Evolutionary conservation across 2,797 vertebrate species (phyloP).

Genomic region (Acanthornis magna): DNA sequence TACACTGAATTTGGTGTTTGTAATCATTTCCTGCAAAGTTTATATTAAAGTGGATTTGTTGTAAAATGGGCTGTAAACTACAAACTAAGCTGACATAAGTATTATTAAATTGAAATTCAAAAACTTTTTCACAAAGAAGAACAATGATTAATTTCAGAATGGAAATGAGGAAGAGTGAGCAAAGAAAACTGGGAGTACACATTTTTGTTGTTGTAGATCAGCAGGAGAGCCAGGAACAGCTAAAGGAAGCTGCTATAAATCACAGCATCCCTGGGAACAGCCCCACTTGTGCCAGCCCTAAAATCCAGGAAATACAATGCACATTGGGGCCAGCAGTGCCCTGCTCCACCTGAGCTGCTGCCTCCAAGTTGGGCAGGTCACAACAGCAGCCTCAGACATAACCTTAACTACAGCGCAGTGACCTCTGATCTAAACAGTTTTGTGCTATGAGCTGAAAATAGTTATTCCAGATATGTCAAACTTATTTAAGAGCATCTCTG

Average conservation of each 20-base stretch:
- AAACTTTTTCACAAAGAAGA: slow-evolving; percentile 13
- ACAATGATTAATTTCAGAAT: slow-evolving; percentile 1
- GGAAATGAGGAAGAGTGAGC: background rate
- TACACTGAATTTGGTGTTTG: background rate
- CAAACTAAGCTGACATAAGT: background rate
- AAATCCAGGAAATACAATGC: background rate
- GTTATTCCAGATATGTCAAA: slow-evolving; percentile 27
- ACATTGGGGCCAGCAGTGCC: rapidly evolving
- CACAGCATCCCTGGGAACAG: background rate
- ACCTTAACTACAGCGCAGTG: background rate
- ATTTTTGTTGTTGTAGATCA: background rate
- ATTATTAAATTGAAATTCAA: slow-evolving; percentile 11
- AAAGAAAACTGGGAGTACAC: background rate
- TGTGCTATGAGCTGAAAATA: background rate
- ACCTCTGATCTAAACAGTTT: background rate
- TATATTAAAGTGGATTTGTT: background rate
- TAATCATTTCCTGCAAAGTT: slow-evolving; percentile 3
- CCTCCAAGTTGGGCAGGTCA: background rate
- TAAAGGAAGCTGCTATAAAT: background rate
- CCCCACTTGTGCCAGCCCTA: background rate
- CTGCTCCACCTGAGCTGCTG: background rate
- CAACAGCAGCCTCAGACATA: background rate
- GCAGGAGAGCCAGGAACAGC: background rate
- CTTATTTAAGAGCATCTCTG: slow-evolving; percentile 19
- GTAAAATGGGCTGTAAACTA: background rate